Conservation (phyloP, 2,113 vertebrate species). For the Podarcis muralis region DNA sequence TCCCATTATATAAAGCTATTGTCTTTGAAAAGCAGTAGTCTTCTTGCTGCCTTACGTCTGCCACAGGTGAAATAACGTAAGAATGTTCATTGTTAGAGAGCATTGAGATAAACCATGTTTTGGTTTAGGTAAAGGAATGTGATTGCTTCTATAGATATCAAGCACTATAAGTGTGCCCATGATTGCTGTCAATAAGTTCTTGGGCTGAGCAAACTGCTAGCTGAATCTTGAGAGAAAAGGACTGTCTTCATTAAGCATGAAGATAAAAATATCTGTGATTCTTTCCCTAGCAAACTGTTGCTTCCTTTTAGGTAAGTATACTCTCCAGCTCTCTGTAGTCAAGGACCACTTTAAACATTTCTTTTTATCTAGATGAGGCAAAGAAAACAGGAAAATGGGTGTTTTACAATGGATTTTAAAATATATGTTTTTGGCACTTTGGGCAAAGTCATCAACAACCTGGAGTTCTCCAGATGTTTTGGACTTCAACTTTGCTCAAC, state of each 20-base stretch:
- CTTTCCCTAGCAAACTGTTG: conserved; percentile 16
- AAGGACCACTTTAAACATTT: not conserved
- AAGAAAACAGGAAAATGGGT: not conserved
- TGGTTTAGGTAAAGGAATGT: not conserved
- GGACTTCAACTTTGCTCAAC: no score
- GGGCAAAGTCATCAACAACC: no score
- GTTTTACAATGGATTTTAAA: not conserved
- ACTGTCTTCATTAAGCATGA: conserved; percentile 7
- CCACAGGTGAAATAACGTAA: not conserved
- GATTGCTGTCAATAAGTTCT: not conserved
- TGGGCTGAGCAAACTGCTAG: not conserved
- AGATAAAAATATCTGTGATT: conserved; percentile 4
- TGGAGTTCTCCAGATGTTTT: no score
- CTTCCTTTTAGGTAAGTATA: conserved; percentile 10
- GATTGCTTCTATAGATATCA: conserved; percentile 18
- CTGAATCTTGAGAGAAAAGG: conserved; percentile 6
- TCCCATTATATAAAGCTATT: not conserved
- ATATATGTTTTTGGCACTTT: not conserved
- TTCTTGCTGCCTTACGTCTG: not conserved
- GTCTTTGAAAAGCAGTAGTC: not conserved
- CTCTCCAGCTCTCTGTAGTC: not conserved
- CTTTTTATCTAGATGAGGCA: not conserved
- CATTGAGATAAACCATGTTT: not conserved
- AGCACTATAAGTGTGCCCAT: conserved; percentile 2
- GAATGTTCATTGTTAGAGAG: conserved; percentile 3